A percentile compares a stretch with the other conserved stretches of the same genome.
phyloP scores from a whole-genome alignment of 2,888 invertebrate species.

The Perizoma flavofasciatum region DNA sequence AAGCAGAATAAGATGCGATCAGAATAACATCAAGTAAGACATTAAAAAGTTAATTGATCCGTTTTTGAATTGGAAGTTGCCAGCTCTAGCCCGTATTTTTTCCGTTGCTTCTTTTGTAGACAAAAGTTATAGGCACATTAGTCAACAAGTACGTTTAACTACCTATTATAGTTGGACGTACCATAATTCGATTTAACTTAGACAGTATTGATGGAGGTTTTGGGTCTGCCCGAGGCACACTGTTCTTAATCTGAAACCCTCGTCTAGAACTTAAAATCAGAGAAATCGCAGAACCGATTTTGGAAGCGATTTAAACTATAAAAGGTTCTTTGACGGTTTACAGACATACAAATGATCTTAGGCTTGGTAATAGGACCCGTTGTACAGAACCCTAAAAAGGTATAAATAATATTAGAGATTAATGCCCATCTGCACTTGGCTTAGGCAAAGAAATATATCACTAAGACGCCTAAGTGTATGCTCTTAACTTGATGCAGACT shows the following conservation, averaged over 20 bases:
- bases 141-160: background rate
- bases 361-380: no score
- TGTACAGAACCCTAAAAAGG: no score
- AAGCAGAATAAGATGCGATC: background rate
- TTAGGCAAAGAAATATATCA: no score
- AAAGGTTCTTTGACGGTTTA: no score
- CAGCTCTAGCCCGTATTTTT: constrained; percentile 4
- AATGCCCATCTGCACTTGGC: no score
- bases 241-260: constrained; percentile 3
- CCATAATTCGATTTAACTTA: constrained; percentile 13
- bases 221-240: constrained; percentile 2
- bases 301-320: constrained; percentile 10
- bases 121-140: constrained; percentile 15
- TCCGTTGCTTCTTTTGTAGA: constrained; percentile 8
- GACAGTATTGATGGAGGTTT: constrained; percentile 18
- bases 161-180: constrained; percentile 2
- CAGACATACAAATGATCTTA: no score
- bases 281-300: constrained; percentile 2
- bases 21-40: constrained; percentile 8
- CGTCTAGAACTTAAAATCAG: constrained; percentile 14
- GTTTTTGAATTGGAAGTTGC: constrained; percentile 7
- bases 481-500: no score
- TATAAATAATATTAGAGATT: no score
- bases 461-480: no score
- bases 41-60: constrained; percentile 22